Conservation (phyloP, 2,113 vertebrate genomes). For the Oenanthe oenanthe region DNA sequence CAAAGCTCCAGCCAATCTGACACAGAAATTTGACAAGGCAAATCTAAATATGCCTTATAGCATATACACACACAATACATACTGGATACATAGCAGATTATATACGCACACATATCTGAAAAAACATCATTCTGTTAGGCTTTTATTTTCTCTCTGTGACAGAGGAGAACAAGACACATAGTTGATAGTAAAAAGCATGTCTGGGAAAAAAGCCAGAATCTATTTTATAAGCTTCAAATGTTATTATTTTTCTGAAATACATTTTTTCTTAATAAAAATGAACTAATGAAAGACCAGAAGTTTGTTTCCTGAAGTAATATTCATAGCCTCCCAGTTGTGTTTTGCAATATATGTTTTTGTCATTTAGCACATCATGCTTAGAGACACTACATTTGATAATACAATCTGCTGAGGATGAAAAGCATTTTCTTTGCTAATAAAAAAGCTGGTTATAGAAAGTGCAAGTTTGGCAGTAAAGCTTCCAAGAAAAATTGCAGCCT, state of each 20-base stretch:
- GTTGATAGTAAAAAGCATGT: background rate
- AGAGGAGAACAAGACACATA: background rate
- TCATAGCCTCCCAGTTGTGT: background rate
- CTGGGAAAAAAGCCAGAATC: background rate
- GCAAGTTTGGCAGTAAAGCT: conserved; percentile 29
- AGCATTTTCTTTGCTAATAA: conserved; percentile 49
- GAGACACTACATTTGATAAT: conserved; percentile 44
- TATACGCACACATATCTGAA: background rate
- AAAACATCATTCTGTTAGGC: background rate
- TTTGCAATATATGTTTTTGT: conserved; percentile 13
- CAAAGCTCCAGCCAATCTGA: background rate
- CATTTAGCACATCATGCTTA: conserved; percentile 18
- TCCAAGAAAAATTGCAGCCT: conserved; percentile 32
- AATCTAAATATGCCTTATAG: background rate
- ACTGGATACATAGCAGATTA: background rate
- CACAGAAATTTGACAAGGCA: background rate
- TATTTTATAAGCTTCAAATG: background rate
- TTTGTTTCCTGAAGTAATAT: background rate
- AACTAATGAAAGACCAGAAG: conserved; percentile 19
- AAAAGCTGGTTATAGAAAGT: conserved; percentile 48
- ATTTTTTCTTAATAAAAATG: conserved; percentile 21
- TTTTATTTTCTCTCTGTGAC: background rate
- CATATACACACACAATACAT: background rate
- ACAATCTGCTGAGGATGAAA: conserved; percentile 38
- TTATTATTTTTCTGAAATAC: background rate